phyloP scores from a whole-genome alignment of 2,888 invertebrate genomes.

The Agriotes lineatus region DNA sequence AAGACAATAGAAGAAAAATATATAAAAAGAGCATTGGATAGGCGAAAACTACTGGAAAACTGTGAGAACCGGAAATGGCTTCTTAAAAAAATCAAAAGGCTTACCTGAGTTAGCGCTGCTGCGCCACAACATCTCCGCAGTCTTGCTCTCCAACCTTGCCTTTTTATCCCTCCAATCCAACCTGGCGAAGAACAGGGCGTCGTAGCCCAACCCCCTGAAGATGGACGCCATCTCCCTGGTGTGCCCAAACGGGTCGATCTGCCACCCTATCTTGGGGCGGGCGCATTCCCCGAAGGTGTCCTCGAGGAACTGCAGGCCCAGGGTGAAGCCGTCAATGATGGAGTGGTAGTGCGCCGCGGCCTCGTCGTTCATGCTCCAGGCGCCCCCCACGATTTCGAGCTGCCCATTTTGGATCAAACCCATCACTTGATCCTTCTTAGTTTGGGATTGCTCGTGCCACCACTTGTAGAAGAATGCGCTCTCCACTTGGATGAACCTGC shows the following conservation, averaged over 20 bases:
- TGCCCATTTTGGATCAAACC: constrained; percentile 72
- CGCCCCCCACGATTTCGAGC: constrained; percentile 73
- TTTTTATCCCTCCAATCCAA: constrained; percentile 77
- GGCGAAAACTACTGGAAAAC: too few relatives aligned
- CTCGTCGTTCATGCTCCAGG: constrained; percentile 75
- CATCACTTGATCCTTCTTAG: constrained; percentile 69
- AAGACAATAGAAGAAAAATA: too few relatives aligned
- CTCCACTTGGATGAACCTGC: constrained; percentile 84
- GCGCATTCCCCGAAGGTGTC: constrained; percentile 81
- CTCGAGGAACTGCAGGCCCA: constrained; percentile 77
- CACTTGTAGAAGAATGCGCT: constrained; percentile 85
- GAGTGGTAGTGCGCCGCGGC: constrained; percentile 78
- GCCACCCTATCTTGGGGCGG: constrained; percentile 83
- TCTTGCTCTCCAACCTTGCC: constrained; percentile 69
- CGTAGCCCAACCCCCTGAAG: constrained; percentile 76
- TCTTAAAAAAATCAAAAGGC: background rate
- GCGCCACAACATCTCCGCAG: constrained; percentile 80
- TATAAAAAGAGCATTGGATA: too few relatives aligned
- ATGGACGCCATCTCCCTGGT: constrained; percentile 76
- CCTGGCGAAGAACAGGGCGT: constrained; percentile 79
- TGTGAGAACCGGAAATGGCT: too few relatives aligned
- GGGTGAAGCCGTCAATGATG: constrained; percentile 78
- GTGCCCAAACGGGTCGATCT: constrained; percentile 91
- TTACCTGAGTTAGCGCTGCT: constrained; percentile 72
- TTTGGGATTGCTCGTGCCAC: constrained; percentile 78